Conservation (phyloP, 2,113 vertebrate species). For the Uria aalge region DNA sequence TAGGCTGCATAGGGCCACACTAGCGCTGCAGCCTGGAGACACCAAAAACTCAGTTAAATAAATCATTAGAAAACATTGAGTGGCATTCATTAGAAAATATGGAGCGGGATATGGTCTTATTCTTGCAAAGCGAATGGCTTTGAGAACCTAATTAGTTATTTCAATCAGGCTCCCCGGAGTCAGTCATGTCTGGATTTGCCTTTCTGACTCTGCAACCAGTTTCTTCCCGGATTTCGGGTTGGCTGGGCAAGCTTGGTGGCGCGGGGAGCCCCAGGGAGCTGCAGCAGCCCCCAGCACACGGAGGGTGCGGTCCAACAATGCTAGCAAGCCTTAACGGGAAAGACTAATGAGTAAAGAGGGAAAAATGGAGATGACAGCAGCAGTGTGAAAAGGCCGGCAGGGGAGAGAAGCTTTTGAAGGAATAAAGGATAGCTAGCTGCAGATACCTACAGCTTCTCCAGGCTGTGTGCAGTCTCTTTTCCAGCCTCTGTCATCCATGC, state of each 20-base stretch:
- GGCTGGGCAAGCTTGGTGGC: rapidly evolving
- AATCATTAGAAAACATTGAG: slow-evolving; percentile 41
- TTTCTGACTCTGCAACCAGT: not conserved
- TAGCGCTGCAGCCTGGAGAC: not conserved
- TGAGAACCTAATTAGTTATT: slow-evolving; percentile 48
- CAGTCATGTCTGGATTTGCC: slow-evolving; percentile 23
- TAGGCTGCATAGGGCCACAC: not conserved
- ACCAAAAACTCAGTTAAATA: not conserved
- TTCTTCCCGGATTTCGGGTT: not conserved
- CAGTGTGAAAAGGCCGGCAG: not conserved
- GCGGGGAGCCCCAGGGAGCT: not conserved
- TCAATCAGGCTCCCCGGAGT: slow-evolving; percentile 20
- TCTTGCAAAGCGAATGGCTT: not conserved
- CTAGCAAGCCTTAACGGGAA: not conserved
- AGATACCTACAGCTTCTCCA: not conserved
- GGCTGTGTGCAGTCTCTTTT: not conserved
- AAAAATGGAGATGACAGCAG: not conserved
- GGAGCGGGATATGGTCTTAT: not conserved
- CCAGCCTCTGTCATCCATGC: not conserved
- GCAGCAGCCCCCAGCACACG: rapidly evolving
- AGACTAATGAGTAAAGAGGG: not conserved
- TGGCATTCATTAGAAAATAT: not conserved
- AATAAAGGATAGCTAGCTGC: not conserved
- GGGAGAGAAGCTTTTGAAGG: not conserved
- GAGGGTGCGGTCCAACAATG: not conserved